Evolutionary conservation across 2,113 vertebrate species (phyloP).

Genomic region (Pithys albifrons): DNA sequence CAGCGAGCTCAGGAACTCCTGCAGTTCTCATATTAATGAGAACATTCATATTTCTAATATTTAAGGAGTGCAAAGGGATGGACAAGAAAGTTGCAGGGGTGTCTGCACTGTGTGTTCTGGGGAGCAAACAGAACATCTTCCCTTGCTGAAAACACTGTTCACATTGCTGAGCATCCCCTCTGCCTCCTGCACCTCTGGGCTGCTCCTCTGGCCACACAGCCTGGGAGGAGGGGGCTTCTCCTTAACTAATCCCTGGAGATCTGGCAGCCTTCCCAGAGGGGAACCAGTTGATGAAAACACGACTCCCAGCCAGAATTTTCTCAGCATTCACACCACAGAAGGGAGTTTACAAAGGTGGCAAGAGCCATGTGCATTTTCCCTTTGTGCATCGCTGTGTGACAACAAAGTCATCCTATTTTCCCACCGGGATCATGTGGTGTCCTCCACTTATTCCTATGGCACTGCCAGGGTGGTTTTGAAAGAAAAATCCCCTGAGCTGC

Average conservation of each 20-base stretch:
- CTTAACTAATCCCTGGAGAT: not conserved
- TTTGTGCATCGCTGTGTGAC: not conserved
- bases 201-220: not conserved
- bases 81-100: not conserved
- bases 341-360: not conserved
- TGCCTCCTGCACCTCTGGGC: not conserved
- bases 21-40: not conserved
- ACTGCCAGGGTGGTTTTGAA: not conserved
- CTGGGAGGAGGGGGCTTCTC: not conserved
- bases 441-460: not conserved
- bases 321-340: not conserved
- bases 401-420: slow-evolving; percentile 5
- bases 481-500: slow-evolving; percentile 17
- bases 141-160: not conserved
- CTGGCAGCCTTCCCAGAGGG: not conserved
- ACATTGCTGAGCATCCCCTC: not conserved
- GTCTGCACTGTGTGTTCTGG: not conserved
- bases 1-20: not conserved
- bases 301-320: not conserved
- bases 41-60: not conserved
- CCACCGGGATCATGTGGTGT: not conserved
- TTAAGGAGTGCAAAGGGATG: not conserved
- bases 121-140: not conserved
- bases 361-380: not conserved
- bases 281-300: not conserved